Percentiles rank a stretch among this genome's conserved stretches.
Conservation (phyloP, 2,113 vertebrate genomes). For the Ptilorrhoa leucosticta region DNA sequence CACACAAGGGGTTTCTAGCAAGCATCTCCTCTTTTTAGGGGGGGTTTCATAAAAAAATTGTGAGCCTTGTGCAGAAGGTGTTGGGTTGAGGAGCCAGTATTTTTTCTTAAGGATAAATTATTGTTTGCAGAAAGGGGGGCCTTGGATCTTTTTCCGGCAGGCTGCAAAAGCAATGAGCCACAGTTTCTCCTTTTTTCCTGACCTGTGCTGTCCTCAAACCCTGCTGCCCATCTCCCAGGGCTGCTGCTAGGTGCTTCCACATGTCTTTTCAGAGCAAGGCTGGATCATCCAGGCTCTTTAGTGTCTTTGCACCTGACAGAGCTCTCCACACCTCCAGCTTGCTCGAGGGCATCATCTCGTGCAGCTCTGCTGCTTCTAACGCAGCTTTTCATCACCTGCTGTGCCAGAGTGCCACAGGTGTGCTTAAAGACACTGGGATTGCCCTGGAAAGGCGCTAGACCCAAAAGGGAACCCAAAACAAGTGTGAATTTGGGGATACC, state of each 20-base stretch:
- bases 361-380: not conserved
- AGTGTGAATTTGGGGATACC: not conserved
- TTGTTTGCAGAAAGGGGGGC: not conserved
- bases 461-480: not conserved
- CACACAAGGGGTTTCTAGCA: not conserved
- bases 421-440: not conserved
- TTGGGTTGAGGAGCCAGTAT: not conserved
- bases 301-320: not conserved
- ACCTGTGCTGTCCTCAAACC: not conserved
- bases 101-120: not conserved
- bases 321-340: not conserved
- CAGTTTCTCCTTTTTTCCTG: not conserved
- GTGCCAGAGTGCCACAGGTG: not conserved
- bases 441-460: not conserved
- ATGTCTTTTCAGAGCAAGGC: not conserved
- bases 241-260: not conserved
- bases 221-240: not conserved
- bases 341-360: accelerated
- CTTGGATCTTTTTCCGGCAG: not conserved
- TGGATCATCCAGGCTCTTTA: not conserved
- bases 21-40: accelerated
- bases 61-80: not conserved
- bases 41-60: not conserved
- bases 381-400: not conserved
- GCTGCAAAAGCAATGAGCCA: not conserved